Percentiles rank a stretch among this genome's conserved stretches.
Conservation (phyloP, 2,888 invertebrate genomes). For the Polymixis lichenea region DNA sequence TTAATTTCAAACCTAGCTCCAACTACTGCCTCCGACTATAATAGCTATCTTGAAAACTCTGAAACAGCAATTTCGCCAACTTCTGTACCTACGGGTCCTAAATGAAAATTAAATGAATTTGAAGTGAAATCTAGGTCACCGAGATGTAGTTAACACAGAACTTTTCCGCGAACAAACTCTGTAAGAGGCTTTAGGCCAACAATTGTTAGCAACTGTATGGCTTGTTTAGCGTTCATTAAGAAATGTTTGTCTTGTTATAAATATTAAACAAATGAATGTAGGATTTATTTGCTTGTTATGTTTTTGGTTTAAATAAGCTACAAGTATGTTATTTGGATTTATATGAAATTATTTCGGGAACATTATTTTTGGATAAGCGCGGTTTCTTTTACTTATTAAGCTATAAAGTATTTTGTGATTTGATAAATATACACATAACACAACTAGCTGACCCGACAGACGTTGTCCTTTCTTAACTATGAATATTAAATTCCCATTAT, state of each 20-base stretch:
- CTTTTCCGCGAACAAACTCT: slow-evolving; percentile 36
- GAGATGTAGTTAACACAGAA: slow-evolving; percentile 51
- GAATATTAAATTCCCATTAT: too few relatives aligned
- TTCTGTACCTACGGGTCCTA: slow-evolving; percentile 38
- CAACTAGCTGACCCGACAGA: too few relatives aligned
- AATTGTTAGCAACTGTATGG: slow-evolving; percentile 45
- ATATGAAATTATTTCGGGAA: too few relatives aligned
- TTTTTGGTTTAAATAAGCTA: neutral
- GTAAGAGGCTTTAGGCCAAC: slow-evolving; percentile 44
- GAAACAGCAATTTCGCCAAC: slow-evolving; percentile 16
- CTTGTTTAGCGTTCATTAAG: slow-evolving; percentile 58
- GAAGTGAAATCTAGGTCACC: slow-evolving; percentile 57
- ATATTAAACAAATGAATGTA: slow-evolving; percentile 5
- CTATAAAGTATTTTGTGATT: too few relatives aligned
- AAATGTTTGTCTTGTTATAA: slow-evolving; percentile 40
- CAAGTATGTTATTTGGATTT: neutral
- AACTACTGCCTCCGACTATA: slow-evolving; percentile 27
- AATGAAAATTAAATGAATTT: slow-evolving; percentile 63
- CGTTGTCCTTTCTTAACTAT: too few relatives aligned
- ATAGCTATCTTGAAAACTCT: slow-evolving; percentile 44
- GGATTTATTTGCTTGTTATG: slow-evolving; percentile 3
- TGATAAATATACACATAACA: too few relatives aligned
- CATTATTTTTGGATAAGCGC: neutral
- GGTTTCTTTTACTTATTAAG: neutral
- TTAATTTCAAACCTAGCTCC: slow-evolving; percentile 2